Evolutionary conservation across 1,140 invertebrate genomes (phyloP).

Genomic region (Ceratosolen solmsi): DNA sequence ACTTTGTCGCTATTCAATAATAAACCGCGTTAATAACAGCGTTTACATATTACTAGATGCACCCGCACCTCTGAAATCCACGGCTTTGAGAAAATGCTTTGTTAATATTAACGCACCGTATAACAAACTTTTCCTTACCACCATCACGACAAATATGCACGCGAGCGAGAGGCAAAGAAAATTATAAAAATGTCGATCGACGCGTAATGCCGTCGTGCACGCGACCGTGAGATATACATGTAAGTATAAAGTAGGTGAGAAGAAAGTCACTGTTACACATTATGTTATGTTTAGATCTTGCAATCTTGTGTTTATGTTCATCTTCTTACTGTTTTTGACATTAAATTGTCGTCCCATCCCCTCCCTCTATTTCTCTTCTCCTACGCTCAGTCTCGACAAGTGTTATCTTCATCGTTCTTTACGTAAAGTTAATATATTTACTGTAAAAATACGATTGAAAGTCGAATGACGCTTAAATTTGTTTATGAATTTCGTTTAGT

Average conservation of each 20-base stretch:
- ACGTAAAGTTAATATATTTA: no score
- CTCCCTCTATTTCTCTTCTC: no score
- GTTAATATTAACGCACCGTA: neutral
- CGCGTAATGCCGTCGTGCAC: no score
- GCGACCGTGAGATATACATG: neutral
- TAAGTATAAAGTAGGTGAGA: neutral
- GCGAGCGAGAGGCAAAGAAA: neutral
- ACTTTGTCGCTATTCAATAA: constrained; percentile 12
- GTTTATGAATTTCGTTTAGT: no score
- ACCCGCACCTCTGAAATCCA: neutral
- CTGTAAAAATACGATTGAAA: no score
- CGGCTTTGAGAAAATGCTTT: neutral
- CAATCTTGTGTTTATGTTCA: neutral
- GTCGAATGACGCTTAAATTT: no score
- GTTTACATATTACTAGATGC: neutral
- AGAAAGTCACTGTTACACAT: neutral
- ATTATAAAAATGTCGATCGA: neutral
- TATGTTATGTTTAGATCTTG: neutral
- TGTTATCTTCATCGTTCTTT: no score
- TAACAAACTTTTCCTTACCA: neutral
- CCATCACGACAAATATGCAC: neutral
- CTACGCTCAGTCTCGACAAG: no score
- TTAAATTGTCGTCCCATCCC: no score
- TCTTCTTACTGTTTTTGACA: no score
- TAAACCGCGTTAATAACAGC: neutral